Conservation (phyloP, 2,888 invertebrate species). For the Dryomyza anilis region DNA sequence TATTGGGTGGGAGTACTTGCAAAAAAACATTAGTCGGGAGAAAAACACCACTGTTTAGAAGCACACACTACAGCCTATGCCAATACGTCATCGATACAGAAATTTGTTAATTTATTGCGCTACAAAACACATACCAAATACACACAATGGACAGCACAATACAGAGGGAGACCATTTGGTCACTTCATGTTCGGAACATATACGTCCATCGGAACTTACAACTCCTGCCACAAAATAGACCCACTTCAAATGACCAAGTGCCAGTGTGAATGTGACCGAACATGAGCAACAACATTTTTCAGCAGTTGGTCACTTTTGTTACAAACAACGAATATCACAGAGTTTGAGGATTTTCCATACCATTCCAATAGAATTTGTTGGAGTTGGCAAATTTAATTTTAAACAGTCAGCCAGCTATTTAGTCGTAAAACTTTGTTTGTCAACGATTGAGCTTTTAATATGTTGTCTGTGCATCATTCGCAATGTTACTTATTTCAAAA, state of each 20-base stretch:
- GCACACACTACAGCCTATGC: neutral
- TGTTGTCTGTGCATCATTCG: no score
- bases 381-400: slow-evolving; percentile 27
- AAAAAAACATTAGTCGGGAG: neutral
- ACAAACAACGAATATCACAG: neutral
- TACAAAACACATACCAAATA: neutral
- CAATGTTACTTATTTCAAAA: no score
- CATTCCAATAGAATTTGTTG: neutral
- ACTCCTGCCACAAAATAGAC: neutral
- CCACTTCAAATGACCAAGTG: neutral
- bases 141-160: neutral
- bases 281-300: neutral
- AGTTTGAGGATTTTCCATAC: neutral
- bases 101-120: slow-evolving; percentile 20
- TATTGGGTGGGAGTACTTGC: neutral
- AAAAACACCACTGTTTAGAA: neutral
- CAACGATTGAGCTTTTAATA: slow-evolving; percentile 17
- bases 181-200: neutral
- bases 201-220: neutral
- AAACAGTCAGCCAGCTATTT: slow-evolving; percentile 27
- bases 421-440: slow-evolving; percentile 21
- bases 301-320: neutral
- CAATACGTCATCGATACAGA: slow-evolving; percentile 11
- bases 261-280: neutral
- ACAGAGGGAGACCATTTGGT: slow-evolving; percentile 17